Evolutionary conservation across 2,888 invertebrate genomes (phyloP).

Genomic region (Caradrina kadenii): DNA sequence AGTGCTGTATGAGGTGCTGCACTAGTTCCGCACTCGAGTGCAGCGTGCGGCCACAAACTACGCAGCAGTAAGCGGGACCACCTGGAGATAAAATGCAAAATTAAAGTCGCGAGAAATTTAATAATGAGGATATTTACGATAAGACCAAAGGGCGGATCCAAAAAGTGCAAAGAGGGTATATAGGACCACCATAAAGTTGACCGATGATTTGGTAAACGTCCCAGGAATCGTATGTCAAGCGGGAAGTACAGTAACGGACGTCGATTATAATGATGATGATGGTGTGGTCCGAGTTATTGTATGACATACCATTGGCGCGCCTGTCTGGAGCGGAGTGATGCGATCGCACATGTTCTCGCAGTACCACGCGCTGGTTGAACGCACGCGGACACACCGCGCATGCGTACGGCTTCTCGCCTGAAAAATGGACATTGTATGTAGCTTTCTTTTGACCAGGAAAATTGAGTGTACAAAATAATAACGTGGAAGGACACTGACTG

Average conservation of each 20-base stretch:
- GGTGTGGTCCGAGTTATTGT: background rate
- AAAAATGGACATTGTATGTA: constrained; percentile 5
- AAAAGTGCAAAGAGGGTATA: too few relatives aligned
- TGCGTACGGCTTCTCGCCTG: constrained; percentile 95
- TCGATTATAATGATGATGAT: too few relatives aligned
- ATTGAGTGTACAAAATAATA: background rate
- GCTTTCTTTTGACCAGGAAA: background rate
- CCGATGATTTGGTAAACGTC: too few relatives aligned
- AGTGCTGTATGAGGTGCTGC: constrained; percentile 95
- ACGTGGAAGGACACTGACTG: too few relatives aligned
- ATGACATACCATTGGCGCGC: constrained; percentile 85
- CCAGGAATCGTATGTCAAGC: too few relatives aligned
- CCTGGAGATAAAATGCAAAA: constrained; percentile 67
- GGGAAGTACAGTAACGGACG: too few relatives aligned
- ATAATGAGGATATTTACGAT: background rate
- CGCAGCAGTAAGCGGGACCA: constrained; percentile 93
- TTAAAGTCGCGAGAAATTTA: background rate
- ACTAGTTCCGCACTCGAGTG: constrained; percentile 94
- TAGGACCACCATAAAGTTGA: too few relatives aligned
- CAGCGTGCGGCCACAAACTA: constrained; percentile 94
- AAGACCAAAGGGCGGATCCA: background rate
- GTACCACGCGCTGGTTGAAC: constrained; percentile 96
- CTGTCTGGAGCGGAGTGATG: constrained; percentile 96
- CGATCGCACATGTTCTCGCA: constrained; percentile 95
- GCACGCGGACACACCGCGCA: constrained; percentile 96